Evolutionary conservation across 2,113 vertebrate species (phyloP), one percentile per base, ranked within the genome.

Genomic region (Podilymbus podiceps): DNA sequence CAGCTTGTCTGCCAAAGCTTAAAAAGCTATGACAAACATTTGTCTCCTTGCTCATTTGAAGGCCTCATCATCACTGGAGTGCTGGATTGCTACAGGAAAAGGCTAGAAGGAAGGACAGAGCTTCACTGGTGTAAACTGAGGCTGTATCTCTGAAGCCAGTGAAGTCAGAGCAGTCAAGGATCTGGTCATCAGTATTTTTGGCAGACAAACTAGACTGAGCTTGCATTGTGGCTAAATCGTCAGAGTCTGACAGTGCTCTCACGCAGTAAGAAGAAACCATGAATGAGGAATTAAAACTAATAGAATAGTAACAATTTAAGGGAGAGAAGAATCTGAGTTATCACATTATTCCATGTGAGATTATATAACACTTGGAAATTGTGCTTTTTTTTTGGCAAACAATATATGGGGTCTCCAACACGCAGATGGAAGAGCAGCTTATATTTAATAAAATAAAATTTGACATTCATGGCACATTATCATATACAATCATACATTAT

Each of bases 381-480:
- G 81, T 93, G 84, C 53, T 60, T 42, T n/a, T 75, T 63, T 95
- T 94, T 93, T 92, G 86, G 90, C 96, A 97, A 95, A 97, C 60
- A 96, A 95, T 97, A 69, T 91, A 87, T 30, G 77, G 53, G 96
- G 86, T 97, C 94, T 95, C 94, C 88, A 56, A 49, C 1, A 66
- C 59, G 95, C 94, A 97, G 94, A 93, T 95, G 91, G 97, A 72
- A 96, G 89, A 95, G 96, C 95, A 96, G 92, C 90, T 97, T 97
- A 93, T 97, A 97, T 95, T 97, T 97, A 97, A 95, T 93, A 94
- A 97, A 97, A 92, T 95, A 92, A 49, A 89, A 95, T 96, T 91
- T 96, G 93, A 97, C 95, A 97, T 91, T 76, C 87, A 69, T 95
- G 93, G 89, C 94, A 95, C 89, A 35, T 92, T 89, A 88, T 95